Base-by-base conservation (phyloP, 2,888 invertebrate genomes). In the Punctoribates punctum region DNA sequence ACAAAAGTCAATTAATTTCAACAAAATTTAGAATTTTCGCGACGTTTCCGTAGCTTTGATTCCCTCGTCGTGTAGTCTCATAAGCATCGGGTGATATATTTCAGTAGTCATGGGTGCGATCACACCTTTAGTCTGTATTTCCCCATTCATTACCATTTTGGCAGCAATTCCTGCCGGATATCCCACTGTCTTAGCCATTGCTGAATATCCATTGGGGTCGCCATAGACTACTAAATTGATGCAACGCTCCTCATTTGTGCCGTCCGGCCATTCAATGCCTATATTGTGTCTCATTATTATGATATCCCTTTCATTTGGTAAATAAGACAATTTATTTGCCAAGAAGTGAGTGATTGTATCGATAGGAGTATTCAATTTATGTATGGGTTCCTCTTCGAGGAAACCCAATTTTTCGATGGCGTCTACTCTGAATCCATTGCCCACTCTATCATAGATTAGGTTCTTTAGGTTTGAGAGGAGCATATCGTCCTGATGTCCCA, bases 121-220 rank as follows among this genome's bases (percentile, higher is more conserved):
- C 79, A 95, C 92, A 4, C 99, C 99, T 77, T 92, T 90, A 79
- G 92, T 90, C 85, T 99, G 98, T 81, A 99, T 98, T 86, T 99
- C 99, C 81, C 93, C 97, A 84, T 96, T 95, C 17, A 99, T 86
- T 78, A 99, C 89, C 99, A 99, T 99, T 85, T 96, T 96, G 0
- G 95, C 90, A 0, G 97, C 96, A 81, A 99, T 98, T 25, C 94
- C 99, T 8, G 96, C 91, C 0, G 91, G 98, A 85, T 90, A 94
- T 27, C 95, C 95, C 11, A 96, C 95, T 11, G 93, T 92, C 82
- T 91, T 89, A 0, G 94, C 92, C 99, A 99, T 99, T 34, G 99
- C 99, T 0, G 97, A 96, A 84, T 94, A 93, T 0, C 92, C 91
- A 75, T 83, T 80, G 9, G 83, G 81, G 23, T 87, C 85, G 0